These are phyloP conservation scores for Torymus aiolomorphi DNA, from an alignment of 2,888 invertebrate genomes.

Conservation along the genomic window DNA sequence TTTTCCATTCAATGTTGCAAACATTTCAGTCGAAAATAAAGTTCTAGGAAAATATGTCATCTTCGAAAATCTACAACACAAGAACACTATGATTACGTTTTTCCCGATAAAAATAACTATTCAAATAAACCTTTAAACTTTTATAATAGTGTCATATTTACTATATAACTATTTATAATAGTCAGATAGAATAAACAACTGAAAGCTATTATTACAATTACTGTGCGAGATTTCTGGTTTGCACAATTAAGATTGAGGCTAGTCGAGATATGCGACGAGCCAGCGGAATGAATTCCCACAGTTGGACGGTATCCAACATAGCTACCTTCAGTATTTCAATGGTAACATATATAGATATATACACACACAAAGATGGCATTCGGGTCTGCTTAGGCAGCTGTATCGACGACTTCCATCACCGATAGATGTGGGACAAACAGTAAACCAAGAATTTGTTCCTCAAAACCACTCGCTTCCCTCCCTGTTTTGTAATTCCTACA, in stretches of 20 bases:
- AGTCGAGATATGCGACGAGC: conserved; percentile 26
- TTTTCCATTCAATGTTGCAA: no score
- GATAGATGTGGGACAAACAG: background rate
- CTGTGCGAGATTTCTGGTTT: background rate
- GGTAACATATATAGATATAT: conserved; percentile 15
- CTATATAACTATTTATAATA: no score
- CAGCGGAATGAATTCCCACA: conserved; percentile 35
- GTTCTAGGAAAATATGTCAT: no score
- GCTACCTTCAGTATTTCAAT: conserved; percentile 24
- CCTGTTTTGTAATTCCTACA: no score
- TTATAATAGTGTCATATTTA: no score
- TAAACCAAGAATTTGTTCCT: background rate
- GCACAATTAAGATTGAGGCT: conserved; percentile 23
- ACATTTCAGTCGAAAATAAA: no score
- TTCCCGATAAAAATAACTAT: no score
- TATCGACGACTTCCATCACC: background rate
- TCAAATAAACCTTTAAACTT: no score
- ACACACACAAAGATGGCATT: background rate
- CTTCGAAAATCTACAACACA: no score
- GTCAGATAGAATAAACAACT: no score
- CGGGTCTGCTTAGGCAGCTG: background rate
- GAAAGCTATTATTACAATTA: conserved; percentile 1
- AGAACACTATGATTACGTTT: no score
- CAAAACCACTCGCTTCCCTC: no score
- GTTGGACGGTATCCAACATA: conserved; percentile 44